Conservation (phyloP, 2,797 vertebrate species). For the Tarsius wallacei region DNA sequence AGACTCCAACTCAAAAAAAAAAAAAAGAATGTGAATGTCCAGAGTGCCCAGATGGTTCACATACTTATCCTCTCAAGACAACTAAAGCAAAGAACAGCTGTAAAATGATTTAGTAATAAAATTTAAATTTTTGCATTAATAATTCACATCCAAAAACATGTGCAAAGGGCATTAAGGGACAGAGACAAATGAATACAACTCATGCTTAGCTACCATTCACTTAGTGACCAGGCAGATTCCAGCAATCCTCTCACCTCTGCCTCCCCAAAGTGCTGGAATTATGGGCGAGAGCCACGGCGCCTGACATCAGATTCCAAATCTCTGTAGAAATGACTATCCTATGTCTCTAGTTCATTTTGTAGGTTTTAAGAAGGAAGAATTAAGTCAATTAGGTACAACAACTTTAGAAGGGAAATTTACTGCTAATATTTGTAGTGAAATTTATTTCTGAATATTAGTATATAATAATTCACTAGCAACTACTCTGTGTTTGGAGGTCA, state of each 20-base stretch:
- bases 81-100: constrained; percentile 11
- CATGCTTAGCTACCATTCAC: not conserved
- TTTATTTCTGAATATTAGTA: not conserved
- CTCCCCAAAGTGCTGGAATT: no score
- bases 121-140: constrained; percentile 26
- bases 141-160: constrained; percentile 1
- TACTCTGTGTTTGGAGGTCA: constrained; percentile 7
- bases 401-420: constrained; percentile 29
- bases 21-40: not conserved
- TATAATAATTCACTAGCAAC: constrained; percentile 1
- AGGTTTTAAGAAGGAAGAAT: constrained; percentile 18
- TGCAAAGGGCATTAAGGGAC: not conserved
- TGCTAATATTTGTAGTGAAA: not conserved
- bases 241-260: no score
- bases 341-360: not conserved
- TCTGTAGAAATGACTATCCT: not conserved
- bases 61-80: constrained; percentile 42
- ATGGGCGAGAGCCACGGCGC: no score
- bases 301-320: not conserved
- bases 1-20: not conserved
- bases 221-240: not conserved
- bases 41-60: not conserved
- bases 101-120: constrained; percentile 40
- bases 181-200: not conserved
- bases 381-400: constrained; percentile 2